Percentiles rank a stretch among this genome's conserved stretches.
Evolutionary conservation across 1,140 invertebrate genomes (phyloP).

Genomic region (Dinoponera quadriceps): DNA sequence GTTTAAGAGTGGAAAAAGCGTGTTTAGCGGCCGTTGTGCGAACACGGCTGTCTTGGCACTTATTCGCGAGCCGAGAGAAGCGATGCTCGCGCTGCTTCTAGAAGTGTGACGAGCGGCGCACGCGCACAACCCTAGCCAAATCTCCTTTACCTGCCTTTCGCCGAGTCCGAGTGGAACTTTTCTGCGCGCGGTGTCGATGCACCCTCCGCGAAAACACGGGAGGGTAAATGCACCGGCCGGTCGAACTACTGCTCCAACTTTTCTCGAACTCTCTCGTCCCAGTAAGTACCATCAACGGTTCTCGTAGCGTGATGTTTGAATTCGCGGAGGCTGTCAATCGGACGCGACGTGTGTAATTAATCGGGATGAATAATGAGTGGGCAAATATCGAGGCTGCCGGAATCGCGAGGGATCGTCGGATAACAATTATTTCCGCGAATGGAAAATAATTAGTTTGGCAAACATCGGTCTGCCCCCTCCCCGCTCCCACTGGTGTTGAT

Average conservation of each 20-base stretch:
- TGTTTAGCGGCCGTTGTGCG: too few relatives aligned
- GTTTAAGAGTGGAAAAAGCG: too few relatives aligned
- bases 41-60: too few relatives aligned
- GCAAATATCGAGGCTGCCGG: neutral
- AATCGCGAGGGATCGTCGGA: neutral
- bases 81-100: constrained; percentile 65
- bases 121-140: constrained; percentile 64
- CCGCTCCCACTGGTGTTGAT: too few relatives aligned
- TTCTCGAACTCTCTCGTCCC: too few relatives aligned
- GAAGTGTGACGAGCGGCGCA: constrained; percentile 16
- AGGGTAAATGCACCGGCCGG: constrained; percentile 10
- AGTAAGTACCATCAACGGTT: neutral
- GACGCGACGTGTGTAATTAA: neutral
- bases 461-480: neutral
- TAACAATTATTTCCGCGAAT: too few relatives aligned
- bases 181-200: constrained; percentile 16
- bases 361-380: neutral
- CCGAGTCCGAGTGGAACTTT: constrained; percentile 30
- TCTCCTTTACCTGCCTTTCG: constrained; percentile 50
- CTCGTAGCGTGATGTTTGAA: neutral
- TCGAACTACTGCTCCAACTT: neutral
- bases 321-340: neutral
- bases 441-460: neutral
- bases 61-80: too few relatives aligned
- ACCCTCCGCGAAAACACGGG: neutral